These are phyloP conservation scores for Cricetomys ansorgei DNA, from an alignment of 2,113 vertebrate species.

Conservation along the genomic window DNA sequence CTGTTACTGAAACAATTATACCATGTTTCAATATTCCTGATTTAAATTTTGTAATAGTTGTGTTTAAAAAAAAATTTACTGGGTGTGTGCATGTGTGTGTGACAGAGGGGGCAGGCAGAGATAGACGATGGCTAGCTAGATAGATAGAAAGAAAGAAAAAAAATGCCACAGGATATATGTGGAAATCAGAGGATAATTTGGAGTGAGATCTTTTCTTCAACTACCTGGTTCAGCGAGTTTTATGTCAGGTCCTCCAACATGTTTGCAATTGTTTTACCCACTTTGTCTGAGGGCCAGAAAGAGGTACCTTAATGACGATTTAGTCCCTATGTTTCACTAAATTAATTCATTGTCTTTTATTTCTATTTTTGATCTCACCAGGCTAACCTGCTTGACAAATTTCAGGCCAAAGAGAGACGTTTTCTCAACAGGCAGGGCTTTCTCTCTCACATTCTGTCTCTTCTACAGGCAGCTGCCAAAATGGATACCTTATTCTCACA, in stretches of 20 bases:
- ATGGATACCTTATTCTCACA: no score
- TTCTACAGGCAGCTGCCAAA: neutral
- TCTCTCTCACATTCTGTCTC: neutral
- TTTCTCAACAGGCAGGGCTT: neutral
- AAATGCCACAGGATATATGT: rapidly evolving
- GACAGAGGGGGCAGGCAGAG: no score
- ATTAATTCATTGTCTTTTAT: neutral
- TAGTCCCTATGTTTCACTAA: neutral
- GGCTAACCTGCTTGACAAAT: neutral
- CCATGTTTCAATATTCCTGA: neutral
- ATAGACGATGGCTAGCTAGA: no score
- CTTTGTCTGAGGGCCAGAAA: no score
- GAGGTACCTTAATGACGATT: neutral
- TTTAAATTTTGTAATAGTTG: neutral
- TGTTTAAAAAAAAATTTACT: neutral
- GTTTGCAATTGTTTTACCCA: neutral
- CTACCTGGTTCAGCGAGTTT: neutral
- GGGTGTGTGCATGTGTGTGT: neutral
- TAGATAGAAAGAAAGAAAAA: rapidly evolving
- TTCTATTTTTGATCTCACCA: neutral
- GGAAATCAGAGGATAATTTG: neutral
- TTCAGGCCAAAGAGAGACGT: neutral
- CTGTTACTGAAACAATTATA: neutral
- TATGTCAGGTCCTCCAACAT: neutral
- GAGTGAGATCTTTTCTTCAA: neutral